A percentile compares a stretch with the other conserved stretches of the same genome.
phyloP scores from a whole-genome alignment of 2,888 invertebrate genomes.

The Protodeltote pygarga region DNA sequence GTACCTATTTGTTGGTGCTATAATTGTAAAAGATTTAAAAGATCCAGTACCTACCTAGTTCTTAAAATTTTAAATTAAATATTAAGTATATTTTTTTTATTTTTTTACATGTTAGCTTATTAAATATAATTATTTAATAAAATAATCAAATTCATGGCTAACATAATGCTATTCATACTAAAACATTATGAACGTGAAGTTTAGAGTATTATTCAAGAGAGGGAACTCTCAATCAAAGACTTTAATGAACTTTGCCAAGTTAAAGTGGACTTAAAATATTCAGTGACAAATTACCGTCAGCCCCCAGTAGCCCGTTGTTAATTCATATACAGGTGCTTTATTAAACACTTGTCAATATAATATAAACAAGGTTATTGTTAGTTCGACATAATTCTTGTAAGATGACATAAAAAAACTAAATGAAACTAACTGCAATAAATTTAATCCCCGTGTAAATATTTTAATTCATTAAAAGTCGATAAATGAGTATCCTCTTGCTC shows the following conservation, averaged over 20 bases:
- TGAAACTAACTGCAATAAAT: not conserved
- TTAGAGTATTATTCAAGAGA: constrained; percentile 34
- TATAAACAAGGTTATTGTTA: constrained; percentile 35
- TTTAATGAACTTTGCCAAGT: constrained; percentile 81
- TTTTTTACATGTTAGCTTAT: no score
- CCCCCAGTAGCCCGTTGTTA: constrained; percentile 55
- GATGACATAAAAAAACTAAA: no score
- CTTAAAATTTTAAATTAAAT: no score
- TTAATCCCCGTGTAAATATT: no score
- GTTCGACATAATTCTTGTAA: no score
- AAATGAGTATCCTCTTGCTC: no score
- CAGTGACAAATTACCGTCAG: constrained; percentile 75
- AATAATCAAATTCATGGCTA: not conserved
- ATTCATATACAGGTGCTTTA: constrained; percentile 45
- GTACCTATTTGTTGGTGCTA: no score
- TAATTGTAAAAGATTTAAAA: no score
- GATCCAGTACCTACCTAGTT: no score
- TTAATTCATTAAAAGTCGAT: no score
- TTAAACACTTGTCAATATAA: constrained; percentile 41
- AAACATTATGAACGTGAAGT: no score
- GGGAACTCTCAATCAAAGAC: constrained; percentile 75
- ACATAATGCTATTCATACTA: not conserved
- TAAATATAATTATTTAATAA: not conserved
- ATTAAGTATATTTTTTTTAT: no score
- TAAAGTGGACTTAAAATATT: constrained; percentile 84